Conservation (phyloP, 2,888 invertebrate species). For the Tipula vernalis region DNA sequence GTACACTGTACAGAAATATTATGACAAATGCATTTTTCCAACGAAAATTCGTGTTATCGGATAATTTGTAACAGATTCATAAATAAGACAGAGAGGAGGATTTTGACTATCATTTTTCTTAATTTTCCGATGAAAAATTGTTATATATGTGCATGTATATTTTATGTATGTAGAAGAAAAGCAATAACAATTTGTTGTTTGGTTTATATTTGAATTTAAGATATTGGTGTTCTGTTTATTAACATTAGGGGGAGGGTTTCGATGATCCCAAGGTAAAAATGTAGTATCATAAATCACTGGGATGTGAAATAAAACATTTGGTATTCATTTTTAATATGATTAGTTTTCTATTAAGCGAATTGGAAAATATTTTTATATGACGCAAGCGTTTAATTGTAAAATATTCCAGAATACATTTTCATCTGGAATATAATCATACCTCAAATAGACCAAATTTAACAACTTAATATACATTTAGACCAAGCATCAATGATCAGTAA, state of each 20-base stretch:
- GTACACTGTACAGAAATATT: not conserved
- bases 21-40: slow-evolving; percentile 5
- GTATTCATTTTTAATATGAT: not conserved
- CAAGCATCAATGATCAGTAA: too few species aligned
- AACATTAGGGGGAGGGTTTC: not conserved
- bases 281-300: not conserved
- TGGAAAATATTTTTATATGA: not conserved
- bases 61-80: slow-evolving; percentile 6
- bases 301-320: not conserved
- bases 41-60: not conserved
- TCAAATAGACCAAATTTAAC: too few species aligned
- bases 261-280: not conserved
- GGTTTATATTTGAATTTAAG: not conserved
- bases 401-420: too few species aligned
- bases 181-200: not conserved
- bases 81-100: not conserved
- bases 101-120: not conserved
- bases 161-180: not conserved
- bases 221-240: not conserved
- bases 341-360: not conserved
- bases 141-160: not conserved
- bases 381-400: not conserved
- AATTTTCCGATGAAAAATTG: not conserved
- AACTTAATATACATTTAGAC: too few species aligned
- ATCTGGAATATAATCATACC: too few species aligned